phyloP scores from a whole-genome alignment of 2,113 vertebrate genomes.

The Muntiacus muntjak region DNA sequence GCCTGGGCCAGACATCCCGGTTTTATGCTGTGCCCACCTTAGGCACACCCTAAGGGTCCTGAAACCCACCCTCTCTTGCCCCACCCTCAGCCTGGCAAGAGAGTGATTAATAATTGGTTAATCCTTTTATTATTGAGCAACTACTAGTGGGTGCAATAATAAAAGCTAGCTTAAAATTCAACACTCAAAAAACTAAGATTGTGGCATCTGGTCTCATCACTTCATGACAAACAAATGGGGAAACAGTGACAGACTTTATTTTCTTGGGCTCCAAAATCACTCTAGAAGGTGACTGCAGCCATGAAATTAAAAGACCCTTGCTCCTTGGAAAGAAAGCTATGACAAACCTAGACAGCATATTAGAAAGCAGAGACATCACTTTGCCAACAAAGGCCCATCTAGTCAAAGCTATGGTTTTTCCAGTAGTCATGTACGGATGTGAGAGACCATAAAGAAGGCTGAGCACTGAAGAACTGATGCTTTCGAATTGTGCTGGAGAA shows the following conservation, averaged over 20 bases:
- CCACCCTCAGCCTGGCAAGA: not conserved
- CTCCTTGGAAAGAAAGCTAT: not conserved
- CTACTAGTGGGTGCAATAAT: too few species aligned
- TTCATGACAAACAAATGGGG: not conserved
- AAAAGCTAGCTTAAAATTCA: not conserved
- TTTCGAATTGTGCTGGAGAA: not conserved
- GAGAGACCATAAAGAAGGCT: not conserved
- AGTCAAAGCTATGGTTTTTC: not conserved
- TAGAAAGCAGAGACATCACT: not conserved
- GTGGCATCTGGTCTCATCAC: not conserved
- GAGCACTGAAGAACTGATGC: not conserved
- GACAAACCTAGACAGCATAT: not conserved
- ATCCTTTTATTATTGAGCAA: not conserved
- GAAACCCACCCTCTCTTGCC: not conserved
- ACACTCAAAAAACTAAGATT: not conserved
- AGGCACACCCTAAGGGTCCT: not conserved
- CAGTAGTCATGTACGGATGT: not conserved
- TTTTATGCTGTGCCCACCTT: not conserved
- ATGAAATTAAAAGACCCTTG: not conserved
- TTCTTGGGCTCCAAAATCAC: not conserved
- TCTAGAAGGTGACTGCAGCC: not conserved
- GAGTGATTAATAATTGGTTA: fast-evolving
- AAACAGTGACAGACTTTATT: not conserved
- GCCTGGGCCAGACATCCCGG: not conserved
- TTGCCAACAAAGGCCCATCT: not conserved